A percentile compares a stretch with the other conserved stretches of the same genome.
Conservation (phyloP, 92 coral and sea anemone species). For the Muricea muricata region DNA sequence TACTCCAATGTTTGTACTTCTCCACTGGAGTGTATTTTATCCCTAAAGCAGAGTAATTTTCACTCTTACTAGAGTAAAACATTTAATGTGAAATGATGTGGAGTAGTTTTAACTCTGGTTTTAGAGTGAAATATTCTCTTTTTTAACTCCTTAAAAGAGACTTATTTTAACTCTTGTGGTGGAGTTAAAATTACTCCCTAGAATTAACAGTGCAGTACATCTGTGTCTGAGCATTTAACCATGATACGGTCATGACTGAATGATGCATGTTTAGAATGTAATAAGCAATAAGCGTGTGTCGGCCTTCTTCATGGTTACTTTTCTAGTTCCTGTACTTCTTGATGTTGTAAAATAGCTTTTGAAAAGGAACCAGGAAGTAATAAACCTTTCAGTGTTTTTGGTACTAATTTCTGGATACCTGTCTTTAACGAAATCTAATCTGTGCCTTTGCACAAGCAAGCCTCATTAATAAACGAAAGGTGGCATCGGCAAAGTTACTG, state of each 20-base stretch:
- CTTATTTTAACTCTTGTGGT: too few species aligned
- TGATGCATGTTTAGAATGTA: neutral
- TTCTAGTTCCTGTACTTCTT: slow-evolving; percentile 49
- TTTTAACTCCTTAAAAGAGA: too few species aligned
- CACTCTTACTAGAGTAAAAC: too few species aligned
- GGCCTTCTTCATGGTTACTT: slow-evolving; percentile 45
- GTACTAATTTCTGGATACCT: slow-evolving; percentile 42
- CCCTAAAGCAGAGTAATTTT: too few species aligned
- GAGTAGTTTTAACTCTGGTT: too few species aligned
- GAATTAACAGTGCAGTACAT: too few species aligned
- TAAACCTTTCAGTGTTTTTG: slow-evolving; percentile 56
- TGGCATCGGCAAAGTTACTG: slow-evolving; percentile 53
- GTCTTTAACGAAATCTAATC: slow-evolving; percentile 54
- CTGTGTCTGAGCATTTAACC: slow-evolving; percentile 52
- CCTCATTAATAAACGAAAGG: slow-evolving; percentile 41
- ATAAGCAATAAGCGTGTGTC: slow-evolving; percentile 55
- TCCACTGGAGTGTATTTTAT: too few species aligned
- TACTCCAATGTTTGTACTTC: too few species aligned
- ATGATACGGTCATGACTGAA: slow-evolving; percentile 35
- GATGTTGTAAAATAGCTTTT: slow-evolving; percentile 40
- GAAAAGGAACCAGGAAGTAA: slow-evolving; percentile 40
- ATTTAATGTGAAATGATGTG: too few species aligned
- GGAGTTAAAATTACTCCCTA: too few species aligned
- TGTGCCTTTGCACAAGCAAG: slow-evolving; percentile 45
- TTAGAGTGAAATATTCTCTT: too few species aligned